Percentiles rank a stretch among this genome's conserved stretches.
Evolutionary conservation across 2,888 invertebrate species (phyloP).

Genomic region (Volucella inflata): DNA sequence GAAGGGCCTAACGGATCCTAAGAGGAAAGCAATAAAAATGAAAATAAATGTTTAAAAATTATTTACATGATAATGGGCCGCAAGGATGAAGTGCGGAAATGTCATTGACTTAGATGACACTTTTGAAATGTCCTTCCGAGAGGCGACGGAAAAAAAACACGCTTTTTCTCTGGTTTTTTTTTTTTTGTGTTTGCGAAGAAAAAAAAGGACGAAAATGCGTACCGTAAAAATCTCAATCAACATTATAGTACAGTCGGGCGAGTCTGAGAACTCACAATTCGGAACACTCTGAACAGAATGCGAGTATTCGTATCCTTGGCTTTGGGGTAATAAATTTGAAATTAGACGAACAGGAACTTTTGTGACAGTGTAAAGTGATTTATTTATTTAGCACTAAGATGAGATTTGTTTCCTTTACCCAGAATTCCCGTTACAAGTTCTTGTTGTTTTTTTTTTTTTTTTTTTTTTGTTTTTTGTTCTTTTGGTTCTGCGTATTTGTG

Average conservation of each 20-base stretch:
- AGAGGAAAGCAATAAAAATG: slow-evolving; percentile 22
- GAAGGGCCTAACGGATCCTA: not conserved
- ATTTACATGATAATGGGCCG: slow-evolving; percentile 46
- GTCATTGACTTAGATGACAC: slow-evolving; percentile 28
- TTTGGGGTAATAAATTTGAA: slow-evolving; percentile 67
- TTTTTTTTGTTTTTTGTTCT: slow-evolving; percentile 12
- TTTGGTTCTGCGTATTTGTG: too few relatives aligned
- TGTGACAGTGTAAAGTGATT: slow-evolving; percentile 71
- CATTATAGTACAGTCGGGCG: slow-evolving; percentile 68
- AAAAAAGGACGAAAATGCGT: slow-evolving; percentile 15
- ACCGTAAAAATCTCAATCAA: slow-evolving; percentile 53
- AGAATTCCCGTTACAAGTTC: slow-evolving; percentile 12
- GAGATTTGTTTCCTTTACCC: slow-evolving; percentile 49
- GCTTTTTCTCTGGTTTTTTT: slow-evolving; percentile 27
- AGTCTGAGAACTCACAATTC: not conserved
- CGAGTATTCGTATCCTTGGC: slow-evolving; percentile 10
- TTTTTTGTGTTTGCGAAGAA: not conserved
- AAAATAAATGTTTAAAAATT: slow-evolving; percentile 43
- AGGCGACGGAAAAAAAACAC: not conserved
- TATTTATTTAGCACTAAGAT: slow-evolving; percentile 69
- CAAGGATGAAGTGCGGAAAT: slow-evolving; percentile 37
- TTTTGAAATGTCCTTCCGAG: slow-evolving; percentile 31
- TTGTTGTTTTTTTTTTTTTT: slow-evolving; percentile 20
- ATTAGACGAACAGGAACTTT: slow-evolving; percentile 69
- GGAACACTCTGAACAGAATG: too few relatives aligned